phyloP scores from a whole-genome alignment of 2,113 vertebrate genomes.

The Istiophorus platypterus region DNA sequence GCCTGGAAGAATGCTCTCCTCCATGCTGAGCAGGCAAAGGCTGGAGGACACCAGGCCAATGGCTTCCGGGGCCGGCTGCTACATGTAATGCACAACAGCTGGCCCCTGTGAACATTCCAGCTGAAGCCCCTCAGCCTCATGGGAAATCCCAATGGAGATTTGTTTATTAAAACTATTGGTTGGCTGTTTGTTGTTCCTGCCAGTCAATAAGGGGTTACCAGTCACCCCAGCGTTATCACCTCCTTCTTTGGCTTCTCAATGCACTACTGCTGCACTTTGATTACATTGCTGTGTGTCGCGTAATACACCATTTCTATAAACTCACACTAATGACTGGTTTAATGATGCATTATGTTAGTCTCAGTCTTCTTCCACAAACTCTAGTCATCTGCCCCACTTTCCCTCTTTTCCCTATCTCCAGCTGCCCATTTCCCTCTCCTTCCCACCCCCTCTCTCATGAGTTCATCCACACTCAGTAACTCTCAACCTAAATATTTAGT shows the following conservation, averaged over 20 bases:
- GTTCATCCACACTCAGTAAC: slow-evolving; percentile 88
- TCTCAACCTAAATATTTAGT: slow-evolving; percentile 91
- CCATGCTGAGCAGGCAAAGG: slow-evolving; percentile 67
- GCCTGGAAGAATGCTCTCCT: slow-evolving; percentile 71
- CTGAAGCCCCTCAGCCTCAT: slow-evolving; percentile 82
- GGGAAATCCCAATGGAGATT: slow-evolving; percentile 82
- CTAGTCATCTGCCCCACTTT: slow-evolving; percentile 51
- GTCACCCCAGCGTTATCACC: slow-evolving; percentile 54
- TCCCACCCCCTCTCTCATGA: slow-evolving; percentile 77
- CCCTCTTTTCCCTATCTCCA: slow-evolving; percentile 68
- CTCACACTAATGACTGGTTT: slow-evolving; percentile 33
- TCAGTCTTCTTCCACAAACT: slow-evolving; percentile 29
- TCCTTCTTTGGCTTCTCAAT: slow-evolving; percentile 5
- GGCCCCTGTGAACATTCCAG: slow-evolving; percentile 86
- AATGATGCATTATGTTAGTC: slow-evolving; percentile 41
- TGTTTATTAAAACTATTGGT: slow-evolving; percentile 85
- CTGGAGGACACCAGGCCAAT: slow-evolving; percentile 72
- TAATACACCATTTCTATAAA: slow-evolving; percentile 28
- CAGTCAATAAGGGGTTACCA: slow-evolving; percentile 69
- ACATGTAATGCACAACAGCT: slow-evolving; percentile 83
- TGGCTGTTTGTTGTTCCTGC: slow-evolving; percentile 83
- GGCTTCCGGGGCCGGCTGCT: slow-evolving; percentile 79
- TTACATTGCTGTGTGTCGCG: slow-evolving; percentile 19
- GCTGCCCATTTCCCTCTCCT: slow-evolving; percentile 56
- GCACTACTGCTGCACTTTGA: slow-evolving; percentile 28